Evolutionary conservation across 2,888 invertebrate species (phyloP).

Genomic region (Plemyria rubiginata): DNA sequence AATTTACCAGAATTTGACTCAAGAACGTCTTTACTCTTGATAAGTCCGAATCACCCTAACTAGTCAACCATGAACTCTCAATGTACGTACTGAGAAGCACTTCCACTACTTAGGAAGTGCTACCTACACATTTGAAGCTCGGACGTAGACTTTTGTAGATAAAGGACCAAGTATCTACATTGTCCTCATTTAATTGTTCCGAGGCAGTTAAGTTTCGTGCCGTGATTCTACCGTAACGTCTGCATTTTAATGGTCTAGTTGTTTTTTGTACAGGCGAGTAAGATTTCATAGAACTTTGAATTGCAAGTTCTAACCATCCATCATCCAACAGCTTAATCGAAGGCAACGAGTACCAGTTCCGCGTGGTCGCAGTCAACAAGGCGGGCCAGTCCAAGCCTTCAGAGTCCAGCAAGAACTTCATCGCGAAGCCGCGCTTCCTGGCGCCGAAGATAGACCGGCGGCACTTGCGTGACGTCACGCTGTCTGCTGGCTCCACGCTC

Average conservation of each 20-base stretch:
- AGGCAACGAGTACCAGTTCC: constrained; percentile 98
- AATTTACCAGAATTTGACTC: neutral
- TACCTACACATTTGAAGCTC: constrained; percentile 34
- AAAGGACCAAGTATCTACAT: constrained; percentile 33
- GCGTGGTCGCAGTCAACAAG: constrained; percentile 97
- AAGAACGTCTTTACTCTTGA: neutral
- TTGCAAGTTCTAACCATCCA: neutral
- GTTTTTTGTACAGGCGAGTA: neutral
- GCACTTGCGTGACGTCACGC: constrained; percentile 94
- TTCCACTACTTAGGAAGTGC: constrained; percentile 25
- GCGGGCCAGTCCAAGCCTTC: constrained; percentile 97
- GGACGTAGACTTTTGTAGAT: constrained; percentile 34
- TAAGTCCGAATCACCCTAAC: neutral
- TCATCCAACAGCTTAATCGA: constrained; percentile 87
- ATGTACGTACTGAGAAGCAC: constrained; percentile 15
- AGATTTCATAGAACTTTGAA: no score
- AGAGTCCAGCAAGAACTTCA: constrained; percentile 93
- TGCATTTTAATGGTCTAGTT: constrained; percentile 9
- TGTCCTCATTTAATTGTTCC: constrained; percentile 44
- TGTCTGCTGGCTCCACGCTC: constrained; percentile 96
- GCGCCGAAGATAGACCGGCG: constrained; percentile 98
- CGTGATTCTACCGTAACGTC: constrained; percentile 42
- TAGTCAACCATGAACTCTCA: constrained; percentile 5
- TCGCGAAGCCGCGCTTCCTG: constrained; percentile 94
- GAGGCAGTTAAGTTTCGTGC: constrained; percentile 44